Percentiles rank a stretch among this genome's conserved stretches.
phyloP scores from a whole-genome alignment of 2,797 vertebrate genomes.

The Apodemus agrarius region DNA sequence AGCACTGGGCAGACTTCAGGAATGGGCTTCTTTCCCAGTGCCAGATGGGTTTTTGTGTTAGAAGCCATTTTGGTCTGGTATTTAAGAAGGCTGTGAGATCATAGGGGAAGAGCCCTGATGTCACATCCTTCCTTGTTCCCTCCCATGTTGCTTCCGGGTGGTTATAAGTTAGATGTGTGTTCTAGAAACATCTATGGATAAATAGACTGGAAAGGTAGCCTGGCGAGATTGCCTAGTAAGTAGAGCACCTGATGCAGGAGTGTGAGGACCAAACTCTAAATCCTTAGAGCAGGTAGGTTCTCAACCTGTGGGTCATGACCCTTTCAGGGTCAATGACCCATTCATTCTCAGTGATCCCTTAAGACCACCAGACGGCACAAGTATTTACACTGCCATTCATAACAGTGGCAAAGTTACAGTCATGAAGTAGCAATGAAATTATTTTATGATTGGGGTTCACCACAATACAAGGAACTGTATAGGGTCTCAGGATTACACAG shows the following conservation, averaged over 20 bases:
- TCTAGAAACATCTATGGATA: conserved; percentile 7
- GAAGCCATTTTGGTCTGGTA: not conserved
- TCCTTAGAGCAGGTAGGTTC: not conserved
- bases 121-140: not conserved
- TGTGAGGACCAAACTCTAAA: not conserved
- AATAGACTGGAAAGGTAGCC: not conserved
- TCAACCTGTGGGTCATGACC: not conserved
- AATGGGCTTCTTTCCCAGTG: accelerated
- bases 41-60: accelerated
- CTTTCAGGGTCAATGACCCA: not conserved
- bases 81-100: not conserved
- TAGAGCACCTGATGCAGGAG: not conserved
- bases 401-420: not conserved
- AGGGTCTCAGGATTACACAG: not conserved
- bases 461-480: not conserved
- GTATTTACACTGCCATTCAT: not conserved
- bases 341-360: not conserved
- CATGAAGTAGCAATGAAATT: not conserved
- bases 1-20: not conserved
- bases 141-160: not conserved
- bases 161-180: not conserved
- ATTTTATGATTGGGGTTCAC: not conserved
- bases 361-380: not conserved
- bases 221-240: too few species aligned
- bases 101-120: not conserved